These are phyloP conservation scores for Ondatra zibethicus DNA, from an alignment of 2,113 vertebrate species.

Conservation along the genomic window DNA sequence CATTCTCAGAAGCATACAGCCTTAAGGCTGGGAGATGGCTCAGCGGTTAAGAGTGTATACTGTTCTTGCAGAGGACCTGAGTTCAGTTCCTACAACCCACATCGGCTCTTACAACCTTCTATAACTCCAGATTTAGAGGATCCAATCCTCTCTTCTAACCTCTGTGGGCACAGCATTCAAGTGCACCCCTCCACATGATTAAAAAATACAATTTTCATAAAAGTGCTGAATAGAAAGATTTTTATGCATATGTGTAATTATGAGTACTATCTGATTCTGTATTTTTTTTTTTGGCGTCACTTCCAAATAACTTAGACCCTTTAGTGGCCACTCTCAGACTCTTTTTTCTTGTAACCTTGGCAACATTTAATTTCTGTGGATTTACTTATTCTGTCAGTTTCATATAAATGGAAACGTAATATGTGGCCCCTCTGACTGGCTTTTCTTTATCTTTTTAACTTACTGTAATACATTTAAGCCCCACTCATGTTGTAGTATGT, in stretches of 20 bases:
- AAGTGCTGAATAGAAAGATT: not conserved
- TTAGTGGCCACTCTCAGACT: not conserved
- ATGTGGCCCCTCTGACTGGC: not conserved
- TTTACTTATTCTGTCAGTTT: not conserved
- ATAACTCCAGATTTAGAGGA: not conserved
- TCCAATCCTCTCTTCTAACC: not conserved
- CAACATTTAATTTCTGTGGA: not conserved
- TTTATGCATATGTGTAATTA: not conserved
- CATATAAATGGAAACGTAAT: rapidly evolving
- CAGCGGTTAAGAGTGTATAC: not conserved
- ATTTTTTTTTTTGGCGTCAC: not conserved
- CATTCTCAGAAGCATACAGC: rapidly evolving
- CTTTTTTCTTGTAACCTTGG: not conserved
- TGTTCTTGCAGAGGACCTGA: not conserved
- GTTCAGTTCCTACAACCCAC: not conserved
- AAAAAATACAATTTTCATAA: not conserved
- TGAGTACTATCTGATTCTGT: not conserved
- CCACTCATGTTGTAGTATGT: rapidly evolving
- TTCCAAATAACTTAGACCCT: not conserved
- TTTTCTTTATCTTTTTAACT: not conserved
- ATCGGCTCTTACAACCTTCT: not conserved
- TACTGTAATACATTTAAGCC: rapidly evolving
- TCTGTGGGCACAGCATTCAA: not conserved
- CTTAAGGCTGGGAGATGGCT: not conserved
- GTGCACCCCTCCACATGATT: not conserved